Evolutionary conservation across 2,797 vertebrate genomes (phyloP).

Genomic region (Phylloscopus collybita): DNA sequence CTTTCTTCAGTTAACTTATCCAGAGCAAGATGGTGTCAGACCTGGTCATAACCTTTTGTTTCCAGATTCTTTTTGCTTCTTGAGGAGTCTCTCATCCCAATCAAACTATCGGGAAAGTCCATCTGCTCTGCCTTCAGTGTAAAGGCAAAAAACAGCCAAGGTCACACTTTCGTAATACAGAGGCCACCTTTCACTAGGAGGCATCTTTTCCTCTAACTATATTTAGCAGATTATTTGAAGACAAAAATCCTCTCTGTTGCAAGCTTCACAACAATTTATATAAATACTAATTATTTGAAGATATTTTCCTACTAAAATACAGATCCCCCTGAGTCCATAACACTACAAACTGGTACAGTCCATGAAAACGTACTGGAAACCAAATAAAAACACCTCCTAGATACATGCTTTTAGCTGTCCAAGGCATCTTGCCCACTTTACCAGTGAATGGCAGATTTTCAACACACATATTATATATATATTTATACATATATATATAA

Average conservation of each 20-base stretch:
- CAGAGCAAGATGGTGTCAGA: not conserved
- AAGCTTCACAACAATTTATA: not conserved
- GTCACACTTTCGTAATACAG: not conserved
- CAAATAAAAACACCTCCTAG: not conserved
- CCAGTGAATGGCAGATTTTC: not conserved
- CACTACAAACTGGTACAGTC: not conserved
- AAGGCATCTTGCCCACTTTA: not conserved
- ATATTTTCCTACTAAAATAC: not conserved
- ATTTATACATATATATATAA: too few relatives aligned
- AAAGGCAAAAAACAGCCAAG: not conserved
- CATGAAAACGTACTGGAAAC: not conserved
- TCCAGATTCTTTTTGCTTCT: not conserved
- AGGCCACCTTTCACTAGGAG: not conserved
- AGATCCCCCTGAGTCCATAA: not conserved
- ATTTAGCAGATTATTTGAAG: not conserved
- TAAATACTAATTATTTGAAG: not conserved
- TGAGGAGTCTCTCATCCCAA: not conserved
- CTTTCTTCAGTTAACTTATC: not conserved
- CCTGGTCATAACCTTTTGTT: fast-evolving
- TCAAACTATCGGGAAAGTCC: not conserved
- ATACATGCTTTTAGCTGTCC: not conserved
- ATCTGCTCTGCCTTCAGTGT: not conserved
- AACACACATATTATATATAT: not conserved
- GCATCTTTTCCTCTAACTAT: not conserved
- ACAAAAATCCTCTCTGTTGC: not conserved